Conservation (phyloP, 2,113 vertebrate genomes). For the Forbesichthys agassizii region DNA sequence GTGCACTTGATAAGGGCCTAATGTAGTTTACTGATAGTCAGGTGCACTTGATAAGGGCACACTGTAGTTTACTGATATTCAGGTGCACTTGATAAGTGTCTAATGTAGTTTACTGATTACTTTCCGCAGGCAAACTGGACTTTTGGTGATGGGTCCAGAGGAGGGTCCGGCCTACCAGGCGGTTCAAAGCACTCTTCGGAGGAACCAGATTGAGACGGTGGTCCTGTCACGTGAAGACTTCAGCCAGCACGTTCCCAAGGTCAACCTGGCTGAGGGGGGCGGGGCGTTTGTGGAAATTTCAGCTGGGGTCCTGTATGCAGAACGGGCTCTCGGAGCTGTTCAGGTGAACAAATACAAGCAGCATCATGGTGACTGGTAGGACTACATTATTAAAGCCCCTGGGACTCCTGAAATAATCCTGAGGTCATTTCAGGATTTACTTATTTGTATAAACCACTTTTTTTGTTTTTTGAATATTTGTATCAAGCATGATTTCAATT, state of each 20-base stretch:
- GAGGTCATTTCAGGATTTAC: no score
- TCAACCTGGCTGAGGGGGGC: constrained; percentile 69
- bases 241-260: constrained; percentile 76
- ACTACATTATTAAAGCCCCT: no score
- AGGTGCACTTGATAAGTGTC: no score
- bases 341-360: constrained; percentile 76
- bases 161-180: constrained; percentile 65
- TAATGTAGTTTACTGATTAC: neutral
- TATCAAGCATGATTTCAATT: neutral
- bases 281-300: constrained; percentile 79
- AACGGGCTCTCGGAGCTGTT: constrained; percentile 79
- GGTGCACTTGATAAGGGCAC: no score
- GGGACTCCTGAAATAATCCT: no score
- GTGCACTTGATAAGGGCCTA: no score
- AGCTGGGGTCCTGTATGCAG: constrained; percentile 85
- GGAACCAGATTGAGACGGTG: constrained; percentile 61
- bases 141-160: constrained; percentile 80
- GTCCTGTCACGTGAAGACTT: constrained; percentile 65
- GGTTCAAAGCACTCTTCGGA: constrained; percentile 68
- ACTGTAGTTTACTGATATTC: no score
- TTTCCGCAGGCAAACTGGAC: constrained; percentile 75
- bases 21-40: no score
- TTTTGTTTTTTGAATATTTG: no score
- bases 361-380: no score
- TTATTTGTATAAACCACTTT: no score